Evolutionary conservation across 2,113 vertebrate species (phyloP).

Genomic region (Zosterops pallidus): DNA sequence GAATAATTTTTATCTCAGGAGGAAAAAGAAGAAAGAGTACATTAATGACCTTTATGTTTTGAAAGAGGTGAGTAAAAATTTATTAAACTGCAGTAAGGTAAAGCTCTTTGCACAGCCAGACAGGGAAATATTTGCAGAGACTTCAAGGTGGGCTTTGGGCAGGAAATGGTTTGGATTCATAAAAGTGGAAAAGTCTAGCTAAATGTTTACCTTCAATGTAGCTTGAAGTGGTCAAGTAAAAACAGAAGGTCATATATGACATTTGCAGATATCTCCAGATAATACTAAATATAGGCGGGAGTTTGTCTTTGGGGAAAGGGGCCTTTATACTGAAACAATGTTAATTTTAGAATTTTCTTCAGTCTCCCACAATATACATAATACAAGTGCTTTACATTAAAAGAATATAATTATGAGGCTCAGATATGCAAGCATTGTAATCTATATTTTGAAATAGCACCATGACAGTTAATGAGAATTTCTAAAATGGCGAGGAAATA

Average conservation of each 20-base stretch:
- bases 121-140: constrained; percentile 54
- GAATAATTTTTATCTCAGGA: constrained; percentile 15
- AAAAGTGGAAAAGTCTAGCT: constrained; percentile 42
- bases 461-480: not conserved
- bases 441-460: not conserved
- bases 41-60: constrained; percentile 58
- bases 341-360: constrained; percentile 40
- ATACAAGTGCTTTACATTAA: not conserved
- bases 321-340: not conserved
- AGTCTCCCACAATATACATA: not conserved
- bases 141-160: not conserved
- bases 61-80: constrained; percentile 35
- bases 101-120: constrained; percentile 55
- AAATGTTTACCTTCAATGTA: constrained; percentile 64
- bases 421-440: not conserved
- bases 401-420: not conserved
- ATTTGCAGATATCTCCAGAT: constrained; percentile 69
- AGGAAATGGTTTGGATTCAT: constrained; percentile 59
- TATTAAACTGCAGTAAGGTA: constrained; percentile 45
- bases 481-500: not conserved
- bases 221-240: constrained; percentile 63
- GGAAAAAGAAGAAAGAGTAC: not conserved
- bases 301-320: constrained; percentile 3
- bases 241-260: constrained; percentile 68
- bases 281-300: constrained; percentile 56